Evolutionary conservation across 2,888 invertebrate genomes (phyloP).

Genomic region (Arctia plantaginis): DNA sequence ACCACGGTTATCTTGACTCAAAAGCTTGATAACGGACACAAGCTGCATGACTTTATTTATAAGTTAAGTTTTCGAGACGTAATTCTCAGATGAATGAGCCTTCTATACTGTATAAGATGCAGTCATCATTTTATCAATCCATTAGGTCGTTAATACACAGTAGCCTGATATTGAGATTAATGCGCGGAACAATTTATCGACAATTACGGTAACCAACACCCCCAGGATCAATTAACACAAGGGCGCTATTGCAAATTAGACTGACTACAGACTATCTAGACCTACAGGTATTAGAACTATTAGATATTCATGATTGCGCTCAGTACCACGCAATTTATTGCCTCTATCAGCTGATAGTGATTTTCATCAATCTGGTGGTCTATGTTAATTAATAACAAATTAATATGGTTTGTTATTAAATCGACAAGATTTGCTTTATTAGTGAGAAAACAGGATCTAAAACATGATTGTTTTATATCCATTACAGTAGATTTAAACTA

Average conservation of each 20-base stretch:
- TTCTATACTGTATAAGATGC: constrained; percentile 35
- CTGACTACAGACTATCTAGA: constrained; percentile 75
- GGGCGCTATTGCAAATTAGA: constrained; percentile 83
- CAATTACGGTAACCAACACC: constrained; percentile 82
- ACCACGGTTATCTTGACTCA: neutral
- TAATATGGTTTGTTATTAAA: constrained; percentile 44
- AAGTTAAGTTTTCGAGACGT: neutral
- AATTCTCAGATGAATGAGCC: constrained; percentile 9
- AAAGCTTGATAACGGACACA: neutral
- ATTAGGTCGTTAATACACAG: constrained; percentile 67
- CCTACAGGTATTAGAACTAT: constrained; percentile 68
- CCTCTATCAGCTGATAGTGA: constrained; percentile 45
- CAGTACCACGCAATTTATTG: constrained; percentile 54
- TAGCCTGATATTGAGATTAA: constrained; percentile 82
- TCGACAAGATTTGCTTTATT: constrained; percentile 43
- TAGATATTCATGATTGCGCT: constrained; percentile 72
- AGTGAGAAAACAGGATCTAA: constrained; percentile 34
- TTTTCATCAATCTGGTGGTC: constrained; percentile 47
- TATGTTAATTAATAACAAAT: constrained; percentile 51
- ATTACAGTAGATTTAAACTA: neutral
- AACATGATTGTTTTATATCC: constrained; percentile 9
- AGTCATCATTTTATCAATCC: constrained; percentile 53
- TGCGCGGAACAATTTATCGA: constrained; percentile 83
- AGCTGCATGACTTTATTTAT: neutral
- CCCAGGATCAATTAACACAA: constrained; percentile 83